Evolutionary conservation across 23 tunicate genomes (phyloP), one percentile per base, ranked within the genome.

Genomic region (Styela clava): DNA sequence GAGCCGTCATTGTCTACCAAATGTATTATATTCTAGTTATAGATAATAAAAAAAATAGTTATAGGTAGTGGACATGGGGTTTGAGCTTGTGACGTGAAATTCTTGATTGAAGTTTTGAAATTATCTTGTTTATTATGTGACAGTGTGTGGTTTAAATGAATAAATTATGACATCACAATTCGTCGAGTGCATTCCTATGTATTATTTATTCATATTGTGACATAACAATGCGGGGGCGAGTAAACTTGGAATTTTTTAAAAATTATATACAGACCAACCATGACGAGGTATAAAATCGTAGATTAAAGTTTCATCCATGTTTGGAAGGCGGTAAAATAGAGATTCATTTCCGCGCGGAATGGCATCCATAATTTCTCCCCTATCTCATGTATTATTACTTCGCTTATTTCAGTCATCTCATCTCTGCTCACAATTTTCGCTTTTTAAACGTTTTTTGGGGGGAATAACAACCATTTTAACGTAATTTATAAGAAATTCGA

Each of bases 91-190:
- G n/a, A n/a, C n/a, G n/a, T n/a, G n/a, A n/a, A n/a, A n/a, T n/a
- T n/a, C n/a, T n/a, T n/a, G n/a, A n/a, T n/a, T n/a, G n/a, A n/a
- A n/a, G n/a, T n/a, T n/a, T n/a, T n/a, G n/a, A n/a, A n/a, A 44
- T 5, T 44, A 44, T 44, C 56, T 5, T 44, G 9, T 44, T 44
- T 44, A 44, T 44, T 12, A 44, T 12, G 56, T 44, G 56, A 44
- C 56, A 44, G 12, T 44, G n/a, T n/a, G 22, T 27, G 30, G 30
- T 67, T 29, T 67, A 0, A 1, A 67, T 67, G 71, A 67, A 67
- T 67, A 67, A 67, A 67, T 67, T 1, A 67, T 67, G 71, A 67
- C 71, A 67, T 67, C 31, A 67, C 31, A 29, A 67, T 67, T 29
- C 31, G 16, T 22, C 71, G 71, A 29, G 31, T 44, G 12, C 56